Evolutionary conservation across 2,888 invertebrate species (phyloP).

Genomic region (Mechanitis mazaeus): DNA sequence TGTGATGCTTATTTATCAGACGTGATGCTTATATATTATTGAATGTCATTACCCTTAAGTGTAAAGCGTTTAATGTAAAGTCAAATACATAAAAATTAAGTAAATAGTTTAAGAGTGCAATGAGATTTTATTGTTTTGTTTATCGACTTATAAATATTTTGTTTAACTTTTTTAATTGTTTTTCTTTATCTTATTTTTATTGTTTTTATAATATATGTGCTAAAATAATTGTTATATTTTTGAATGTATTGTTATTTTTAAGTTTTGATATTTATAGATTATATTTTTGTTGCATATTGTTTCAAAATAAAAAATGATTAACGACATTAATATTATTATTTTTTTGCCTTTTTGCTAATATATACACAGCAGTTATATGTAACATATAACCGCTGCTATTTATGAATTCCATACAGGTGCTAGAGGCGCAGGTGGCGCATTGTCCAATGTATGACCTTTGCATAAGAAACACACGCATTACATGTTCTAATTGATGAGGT

Average conservation of each 20-base stretch:
- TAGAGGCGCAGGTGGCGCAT: slow-evolving; percentile 61
- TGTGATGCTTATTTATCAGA: slow-evolving; percentile 13
- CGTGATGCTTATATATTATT: slow-evolving; percentile 13
- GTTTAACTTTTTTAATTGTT: not conserved
- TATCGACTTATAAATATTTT: not conserved
- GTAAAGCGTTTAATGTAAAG: slow-evolving; percentile 19
- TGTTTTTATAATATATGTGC: too few relatives aligned
- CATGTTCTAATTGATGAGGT: slow-evolving; percentile 20
- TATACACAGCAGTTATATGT: slow-evolving; percentile 27
- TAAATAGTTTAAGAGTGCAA: not conserved
- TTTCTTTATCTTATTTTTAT: too few relatives aligned
- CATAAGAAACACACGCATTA: slow-evolving; percentile 56
- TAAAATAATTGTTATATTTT: too few relatives aligned
- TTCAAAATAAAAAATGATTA: too few relatives aligned
- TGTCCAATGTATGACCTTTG: slow-evolving; percentile 64
- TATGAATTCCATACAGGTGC: slow-evolving; percentile 68
- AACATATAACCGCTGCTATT: slow-evolving; percentile 50
- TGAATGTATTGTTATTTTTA: too few relatives aligned
- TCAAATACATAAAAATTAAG: slow-evolving; percentile 1
- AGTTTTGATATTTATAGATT: too few relatives aligned
- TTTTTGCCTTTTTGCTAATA: not conserved
- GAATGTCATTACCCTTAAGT: slow-evolving; percentile 24
- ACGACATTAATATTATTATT: too few relatives aligned
- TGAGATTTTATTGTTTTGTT: slow-evolving; percentile 1
- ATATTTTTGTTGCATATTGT: too few relatives aligned